These are phyloP conservation scores for Aricia artaxerxes DNA, from an alignment of 2,888 invertebrate species.

Conservation along the genomic window DNA sequence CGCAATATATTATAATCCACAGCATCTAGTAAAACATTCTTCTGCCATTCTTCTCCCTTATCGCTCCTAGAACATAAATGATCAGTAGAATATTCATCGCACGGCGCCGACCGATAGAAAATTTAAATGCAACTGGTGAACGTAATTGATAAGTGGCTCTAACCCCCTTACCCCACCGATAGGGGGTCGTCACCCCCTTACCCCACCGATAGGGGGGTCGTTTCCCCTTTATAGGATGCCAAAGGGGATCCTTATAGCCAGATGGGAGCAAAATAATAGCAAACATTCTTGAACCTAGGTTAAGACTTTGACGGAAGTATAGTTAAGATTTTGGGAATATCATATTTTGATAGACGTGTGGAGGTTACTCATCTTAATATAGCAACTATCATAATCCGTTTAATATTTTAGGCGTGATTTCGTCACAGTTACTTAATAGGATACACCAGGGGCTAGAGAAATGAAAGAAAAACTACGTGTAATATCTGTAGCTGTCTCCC, in stretches of 20 bases:
- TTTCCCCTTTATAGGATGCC: neutral
- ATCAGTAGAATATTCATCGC: neutral
- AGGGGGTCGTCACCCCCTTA: neutral
- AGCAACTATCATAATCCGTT: no score
- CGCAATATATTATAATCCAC: no score
- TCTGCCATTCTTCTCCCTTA: neutral
- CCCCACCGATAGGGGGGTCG: neutral
- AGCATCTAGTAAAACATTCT: no score
- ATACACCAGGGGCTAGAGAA: no score
- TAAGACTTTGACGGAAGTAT: no score
- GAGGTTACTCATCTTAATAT: no score
- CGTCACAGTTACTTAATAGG: no score
- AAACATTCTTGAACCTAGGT: neutral
- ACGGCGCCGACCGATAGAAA: neutral
- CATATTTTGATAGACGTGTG: no score
- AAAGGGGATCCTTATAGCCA: neutral
- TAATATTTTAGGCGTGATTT: no score
- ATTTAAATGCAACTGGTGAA: neutral
- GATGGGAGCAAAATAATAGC: neutral
- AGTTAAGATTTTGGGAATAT: no score
- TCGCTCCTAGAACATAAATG: neutral
- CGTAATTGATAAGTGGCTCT: conserved; percentile 12
- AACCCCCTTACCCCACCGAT: neutral
- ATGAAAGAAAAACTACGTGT: no score
- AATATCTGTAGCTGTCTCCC: no score